Base-by-base conservation (phyloP, 1,140 invertebrate species). In the Theocolax elegans region DNA sequence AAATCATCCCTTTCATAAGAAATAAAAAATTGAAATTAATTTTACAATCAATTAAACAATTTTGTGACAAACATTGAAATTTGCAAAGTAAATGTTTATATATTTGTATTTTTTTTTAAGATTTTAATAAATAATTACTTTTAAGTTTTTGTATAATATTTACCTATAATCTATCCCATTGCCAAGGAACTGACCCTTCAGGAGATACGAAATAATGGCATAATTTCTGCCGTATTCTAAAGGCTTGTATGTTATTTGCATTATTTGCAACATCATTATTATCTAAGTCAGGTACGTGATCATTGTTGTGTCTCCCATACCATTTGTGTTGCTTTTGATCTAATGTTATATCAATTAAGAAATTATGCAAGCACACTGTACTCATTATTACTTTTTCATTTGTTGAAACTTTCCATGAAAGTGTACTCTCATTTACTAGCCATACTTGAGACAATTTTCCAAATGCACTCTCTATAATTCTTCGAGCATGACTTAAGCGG, bases 351-450 rank as follows among this genome's bases (percentile, higher is more conserved):
- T 25, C 23, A 4, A 25, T 25, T 53, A 25, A 12, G 12, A 27
- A 53, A 25, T 53, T 53, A n/a, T 53, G 21, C 17, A 53, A 25
- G 10, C 21, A 27, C 21, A 53, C 21, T 9, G 49, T 53, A 29
- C 49, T 53, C 49, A 53, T 53, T 25, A 53, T 53, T 25, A 53
- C 25, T 17, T 25, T 53, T 53, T 53, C 49, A n/a, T 12, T 53
- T 27, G 21, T 53, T 13, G 7, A 3, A 2, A 53, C 4, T 25
- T 21, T 15, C 49, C 49, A 53, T 19, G 13, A 19, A 15, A 53
- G 49, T 13, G 19, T 13, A 12, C 17, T 53, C 27, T 53, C 23
- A 29, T 53, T 25, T 25, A 53, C 17, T 13, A 9, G 12, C 49
- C 49, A 25, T 53, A 10, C 1, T 53, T 25, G 21, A 13, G 21